Evolutionary conservation across 2,888 invertebrate species (phyloP), one percentile per base, ranked within the genome.

Genomic region (Dromius quadrimaculatus): DNA sequence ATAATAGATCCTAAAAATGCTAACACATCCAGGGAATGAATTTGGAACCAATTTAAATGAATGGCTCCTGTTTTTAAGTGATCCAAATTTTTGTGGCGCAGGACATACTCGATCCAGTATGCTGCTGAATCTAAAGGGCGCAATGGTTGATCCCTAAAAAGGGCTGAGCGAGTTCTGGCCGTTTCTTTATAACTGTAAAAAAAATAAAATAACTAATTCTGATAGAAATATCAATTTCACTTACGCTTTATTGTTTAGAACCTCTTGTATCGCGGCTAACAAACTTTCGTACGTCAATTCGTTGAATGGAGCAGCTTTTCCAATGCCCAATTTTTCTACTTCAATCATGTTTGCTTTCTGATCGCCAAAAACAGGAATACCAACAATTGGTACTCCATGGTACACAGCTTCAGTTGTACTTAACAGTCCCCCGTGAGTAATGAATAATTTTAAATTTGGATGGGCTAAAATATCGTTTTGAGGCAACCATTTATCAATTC

Each of bases 381-480:
- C 83, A 62, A 86, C 76, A 43, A 85, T 78, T 5, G 84, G 83
- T 41, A 82, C 83, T 15, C 79, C 80, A 36, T 81, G 81, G 68
- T 81, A 79, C 19, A 85, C 80, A 0, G 86, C 82, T 76, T 87
- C 87, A 73, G 85, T 84, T 11, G 84, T 79, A 70, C 86, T 85
- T 75, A 87, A 81, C 41, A 86, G 79, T 0, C 87, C 65, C n/a
- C 65, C 65, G 13, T 65, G 65, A 8, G 65, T 65, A 11, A 65
- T 65, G 19, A 65, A 65, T 13, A 65, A 19, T 20, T 19, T 47
- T 32, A 65, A n/a, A 13, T 61, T 41, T 9, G 36, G 15, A 36
- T 43, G 38, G 34, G 45, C 64, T 43, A 47, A 17, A 47, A 64
- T 47, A 28, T 81, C 83, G 69, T 81, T 78, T 75, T 84, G 84